Evolutionary conservation across 2,888 invertebrate species (phyloP).

Genomic region (Cephus pygmeus): DNA sequence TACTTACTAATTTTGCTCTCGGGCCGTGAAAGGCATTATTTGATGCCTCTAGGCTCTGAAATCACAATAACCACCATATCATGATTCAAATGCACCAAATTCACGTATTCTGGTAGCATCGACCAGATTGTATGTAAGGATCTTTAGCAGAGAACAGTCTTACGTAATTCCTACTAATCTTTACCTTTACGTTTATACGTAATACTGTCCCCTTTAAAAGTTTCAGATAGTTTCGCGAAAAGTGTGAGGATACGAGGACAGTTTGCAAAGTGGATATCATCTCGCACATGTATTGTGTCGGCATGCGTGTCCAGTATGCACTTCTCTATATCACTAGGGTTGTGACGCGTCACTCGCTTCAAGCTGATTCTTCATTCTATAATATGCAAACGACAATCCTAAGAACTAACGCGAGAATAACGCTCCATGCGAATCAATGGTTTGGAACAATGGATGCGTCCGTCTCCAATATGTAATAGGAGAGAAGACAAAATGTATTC

Average conservation of each 20-base stretch:
- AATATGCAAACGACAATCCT: conserved; percentile 21
- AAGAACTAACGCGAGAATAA: conserved; percentile 56
- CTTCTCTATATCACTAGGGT: background rate
- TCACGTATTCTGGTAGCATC: background rate
- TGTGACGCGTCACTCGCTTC: background rate
- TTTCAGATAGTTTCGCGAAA: background rate
- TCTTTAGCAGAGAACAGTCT: background rate
- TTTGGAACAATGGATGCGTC: background rate
- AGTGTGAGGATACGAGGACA: background rate
- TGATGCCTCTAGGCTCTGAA: conserved; percentile 67
- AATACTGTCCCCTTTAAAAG: background rate
- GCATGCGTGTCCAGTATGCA: background rate
- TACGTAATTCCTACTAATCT: background rate
- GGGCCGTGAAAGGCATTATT: conserved; percentile 67
- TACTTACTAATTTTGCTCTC: conserved; percentile 67
- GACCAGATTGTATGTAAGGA: background rate
- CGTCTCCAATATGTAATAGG: background rate
- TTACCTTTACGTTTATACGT: background rate
- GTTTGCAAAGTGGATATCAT: background rate
- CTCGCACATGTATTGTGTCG: background rate
- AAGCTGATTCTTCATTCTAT: background rate
- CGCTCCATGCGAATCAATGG: conserved; percentile 49
- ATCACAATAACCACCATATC: conserved; percentile 66
- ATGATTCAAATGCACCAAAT: conserved; percentile 44
- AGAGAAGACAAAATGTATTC: background rate